These are phyloP conservation scores for Catharus ustulatus DNA, from an alignment of 2,797 vertebrate genomes.

Conservation along the genomic window DNA sequence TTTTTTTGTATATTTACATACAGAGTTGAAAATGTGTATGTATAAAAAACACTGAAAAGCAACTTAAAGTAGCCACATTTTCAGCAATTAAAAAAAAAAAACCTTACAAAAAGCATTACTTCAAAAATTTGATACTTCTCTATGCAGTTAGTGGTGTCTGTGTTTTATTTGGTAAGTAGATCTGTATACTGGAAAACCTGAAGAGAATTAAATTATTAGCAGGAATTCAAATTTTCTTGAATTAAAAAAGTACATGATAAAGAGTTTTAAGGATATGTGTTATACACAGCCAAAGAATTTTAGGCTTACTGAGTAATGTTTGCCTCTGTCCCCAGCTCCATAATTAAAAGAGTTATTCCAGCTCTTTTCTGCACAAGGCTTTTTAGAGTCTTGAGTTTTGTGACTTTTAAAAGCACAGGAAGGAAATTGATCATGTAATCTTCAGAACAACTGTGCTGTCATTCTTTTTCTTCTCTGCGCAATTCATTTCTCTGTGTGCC, in stretches of 20 bases:
- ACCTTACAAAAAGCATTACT: background rate
- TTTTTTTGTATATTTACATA: background rate
- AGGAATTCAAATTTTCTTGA: background rate
- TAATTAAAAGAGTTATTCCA: conserved; percentile 37
- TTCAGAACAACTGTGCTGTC: conserved; percentile 26
- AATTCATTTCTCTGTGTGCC: conserved; percentile 10
- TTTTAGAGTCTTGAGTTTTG: conserved; percentile 18
- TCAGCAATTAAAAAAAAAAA: background rate
- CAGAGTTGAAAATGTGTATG: background rate
- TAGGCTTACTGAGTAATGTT: background rate
- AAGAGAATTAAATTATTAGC: background rate
- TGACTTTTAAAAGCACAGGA: conserved; percentile 44
- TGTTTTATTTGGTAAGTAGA: background rate
- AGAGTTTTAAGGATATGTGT: background rate
- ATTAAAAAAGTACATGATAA: background rate
- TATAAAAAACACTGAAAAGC: background rate
- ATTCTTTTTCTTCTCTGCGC: conserved; percentile 40
- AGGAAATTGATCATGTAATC: conserved; percentile 54
- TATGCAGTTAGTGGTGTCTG: background rate
- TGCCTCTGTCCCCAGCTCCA: background rate
- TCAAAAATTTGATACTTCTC: background rate
- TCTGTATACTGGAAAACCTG: background rate
- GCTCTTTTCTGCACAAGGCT: conserved; percentile 14
- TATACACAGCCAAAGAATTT: background rate
- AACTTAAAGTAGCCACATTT: background rate